Base-by-base conservation (phyloP, 2,113 vertebrate genomes). In the Dipodomys spectabilis region DNA sequence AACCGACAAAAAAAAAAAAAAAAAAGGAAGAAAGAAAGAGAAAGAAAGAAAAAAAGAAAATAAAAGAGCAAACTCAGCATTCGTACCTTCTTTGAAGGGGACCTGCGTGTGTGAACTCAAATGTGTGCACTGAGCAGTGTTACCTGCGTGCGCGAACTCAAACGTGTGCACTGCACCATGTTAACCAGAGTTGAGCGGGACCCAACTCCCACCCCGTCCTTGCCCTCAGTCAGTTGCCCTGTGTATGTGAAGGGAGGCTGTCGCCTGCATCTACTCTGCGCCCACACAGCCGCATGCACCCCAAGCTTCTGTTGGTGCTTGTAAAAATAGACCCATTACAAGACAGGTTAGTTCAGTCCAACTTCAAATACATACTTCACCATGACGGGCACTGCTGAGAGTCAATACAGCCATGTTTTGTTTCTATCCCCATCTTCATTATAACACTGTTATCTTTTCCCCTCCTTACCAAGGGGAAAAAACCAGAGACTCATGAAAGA, bases 311-410 rank as follows among this genome's bases (percentile, higher is more conserved):
- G 62, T 30, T 13, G 1, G 73, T 75, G 91, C 78, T 92, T 77
- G 64, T 95, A 90, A 84, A 77, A 87, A 86, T 86, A 16, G 44
- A 44, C 82, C 73, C 22, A 35, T 77, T 83, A 44, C 69, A 81
- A 80, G 39, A 95, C 95, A 82, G 78, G 86, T 92, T 88, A 62
- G 89, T 92, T 95, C 82, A 78, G 92, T 90, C 78, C 53, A 62
- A 5, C 62, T 80, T 90, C 82, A 92, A 73, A 85, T 0, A 73
- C 11, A n/a, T 10, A 71, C 62, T 79, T 71, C 9, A 49, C 39
- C 0, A 5, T 39, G 39, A 39, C 39, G 3, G 39, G 39, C 39
- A 39, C 6, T 44, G 45, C 2, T 32, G 32, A 65, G 35, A 77
- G 62, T 35, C 49, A 32, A 60, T 82, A 77, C 5, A 6, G 68